A percentile compares a stretch with the other conserved stretches of the same genome.
These are phyloP conservation scores for Nyctalus aviator DNA, from an alignment of 2,797 vertebrate genomes.

Conservation along the genomic window DNA sequence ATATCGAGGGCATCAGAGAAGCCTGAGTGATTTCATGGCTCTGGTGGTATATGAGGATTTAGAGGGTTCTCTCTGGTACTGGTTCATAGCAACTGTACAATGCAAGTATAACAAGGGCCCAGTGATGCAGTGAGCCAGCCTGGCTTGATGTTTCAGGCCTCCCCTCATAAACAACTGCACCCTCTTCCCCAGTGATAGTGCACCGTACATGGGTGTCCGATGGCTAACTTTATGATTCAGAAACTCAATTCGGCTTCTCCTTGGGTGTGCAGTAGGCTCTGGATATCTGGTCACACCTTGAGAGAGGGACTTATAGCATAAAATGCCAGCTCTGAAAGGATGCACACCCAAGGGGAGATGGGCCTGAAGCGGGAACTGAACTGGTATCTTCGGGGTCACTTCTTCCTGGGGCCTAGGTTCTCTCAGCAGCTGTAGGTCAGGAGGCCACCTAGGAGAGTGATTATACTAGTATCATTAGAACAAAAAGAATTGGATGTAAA, in stretches of 20 bases:
- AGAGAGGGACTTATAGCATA: background rate
- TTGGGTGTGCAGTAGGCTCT: background rate
- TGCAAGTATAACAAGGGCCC: background rate
- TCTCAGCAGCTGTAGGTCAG: background rate
- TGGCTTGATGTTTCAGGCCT: background rate
- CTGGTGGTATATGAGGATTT: background rate
- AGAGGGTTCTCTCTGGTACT: background rate
- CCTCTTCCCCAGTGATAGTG: rapidly evolving
- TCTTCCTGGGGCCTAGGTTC: background rate
- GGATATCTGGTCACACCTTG: background rate
- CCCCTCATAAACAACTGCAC: rapidly evolving
- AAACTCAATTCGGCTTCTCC: background rate
- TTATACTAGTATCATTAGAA: background rate
- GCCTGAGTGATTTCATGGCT: background rate
- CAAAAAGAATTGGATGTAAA: background rate
- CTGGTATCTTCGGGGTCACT: background rate
- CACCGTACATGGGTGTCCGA: no score
- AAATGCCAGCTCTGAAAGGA: background rate
- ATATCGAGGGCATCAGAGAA: background rate
- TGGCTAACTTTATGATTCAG: background rate
- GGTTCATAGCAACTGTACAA: background rate
- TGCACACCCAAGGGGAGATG: background rate
- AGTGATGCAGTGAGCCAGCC: background rate
- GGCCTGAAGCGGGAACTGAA: background rate
- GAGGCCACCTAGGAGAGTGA: background rate